Evolutionary conservation across 2,888 invertebrate species (phyloP).

Genomic region (Pristionchus japonicus): DNA sequence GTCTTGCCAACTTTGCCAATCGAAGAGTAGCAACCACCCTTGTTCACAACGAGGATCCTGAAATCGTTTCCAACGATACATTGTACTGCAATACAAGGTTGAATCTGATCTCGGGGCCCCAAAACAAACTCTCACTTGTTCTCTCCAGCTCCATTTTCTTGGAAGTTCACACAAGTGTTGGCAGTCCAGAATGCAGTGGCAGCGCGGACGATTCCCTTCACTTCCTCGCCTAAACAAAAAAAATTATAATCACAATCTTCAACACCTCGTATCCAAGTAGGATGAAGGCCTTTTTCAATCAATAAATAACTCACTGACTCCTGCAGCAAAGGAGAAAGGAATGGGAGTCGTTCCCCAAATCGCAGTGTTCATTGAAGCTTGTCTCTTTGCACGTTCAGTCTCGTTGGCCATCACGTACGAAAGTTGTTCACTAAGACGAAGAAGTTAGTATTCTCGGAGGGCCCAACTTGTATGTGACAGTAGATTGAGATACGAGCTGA

Average conservation of each 20-base stretch:
- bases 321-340: slow-evolving; percentile 37
- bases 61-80: too few species aligned
- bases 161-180: slow-evolving; percentile 29
- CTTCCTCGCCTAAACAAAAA: not conserved
- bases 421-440: not conserved
- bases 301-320: slow-evolving; percentile 14
- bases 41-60: slow-evolving; percentile 39
- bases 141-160: slow-evolving; percentile 13
- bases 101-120: too few species aligned
- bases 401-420: slow-evolving; percentile 16
- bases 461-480: too few species aligned
- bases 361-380: not conserved
- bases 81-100: too few species aligned
- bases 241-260: too few species aligned
- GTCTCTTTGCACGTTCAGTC: slow-evolving; percentile 35
- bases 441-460: too few species aligned
- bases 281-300: too few species aligned
- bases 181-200: slow-evolving; percentile 31
- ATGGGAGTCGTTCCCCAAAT: slow-evolving; percentile 38
- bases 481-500: too few species aligned
- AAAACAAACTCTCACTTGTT: not conserved
- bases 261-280: too few species aligned
- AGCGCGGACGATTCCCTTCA: not conserved
- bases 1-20: slow-evolving; percentile 20
- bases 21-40: slow-evolving; percentile 27